Conservation (phyloP, 2,797 vertebrate species). For the Zenarchopterus dispar region DNA sequence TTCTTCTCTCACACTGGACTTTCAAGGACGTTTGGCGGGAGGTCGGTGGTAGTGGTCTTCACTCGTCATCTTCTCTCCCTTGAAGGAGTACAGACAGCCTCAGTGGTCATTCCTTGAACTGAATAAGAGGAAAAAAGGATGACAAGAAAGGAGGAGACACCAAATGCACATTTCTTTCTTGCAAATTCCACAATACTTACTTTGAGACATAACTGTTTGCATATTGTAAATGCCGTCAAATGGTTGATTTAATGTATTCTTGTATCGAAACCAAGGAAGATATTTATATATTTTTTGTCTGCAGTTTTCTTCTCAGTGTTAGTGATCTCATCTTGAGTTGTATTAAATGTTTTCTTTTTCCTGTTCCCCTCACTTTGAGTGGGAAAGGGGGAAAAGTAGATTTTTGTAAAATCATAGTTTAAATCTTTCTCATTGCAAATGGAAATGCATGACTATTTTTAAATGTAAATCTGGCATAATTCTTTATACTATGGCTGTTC, state of each 20-base stretch:
- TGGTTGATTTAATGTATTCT: too few species aligned
- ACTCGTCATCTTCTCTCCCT: constrained; percentile 26
- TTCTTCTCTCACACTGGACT: constrained; percentile 22
- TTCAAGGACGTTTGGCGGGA: constrained; percentile 25
- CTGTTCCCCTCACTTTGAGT: too few species aligned
- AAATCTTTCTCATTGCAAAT: constrained; percentile 4
- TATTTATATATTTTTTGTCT: too few species aligned
- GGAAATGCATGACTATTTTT: neutral
- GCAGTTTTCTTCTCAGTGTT: too few species aligned
- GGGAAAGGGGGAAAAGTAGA: constrained; percentile 7
- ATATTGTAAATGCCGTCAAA: too few species aligned
- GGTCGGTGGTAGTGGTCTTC: constrained; percentile 36
- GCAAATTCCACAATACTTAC: neutral
- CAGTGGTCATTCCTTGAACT: constrained; percentile 67
- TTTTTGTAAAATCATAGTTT: constrained; percentile 4
- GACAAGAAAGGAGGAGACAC: constrained; percentile 14
- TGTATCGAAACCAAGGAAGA: too few species aligned
- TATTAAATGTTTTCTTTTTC: too few species aligned
- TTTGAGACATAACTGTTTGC: too few species aligned
- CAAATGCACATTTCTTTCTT: neutral
- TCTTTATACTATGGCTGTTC: too few species aligned
- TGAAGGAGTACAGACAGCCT: constrained; percentile 78
- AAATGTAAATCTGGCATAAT: constrained; percentile 1
- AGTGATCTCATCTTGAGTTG: too few species aligned
- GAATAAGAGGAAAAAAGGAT: constrained; percentile 51